Evolutionary conservation across 2,888 invertebrate genomes (phyloP).

Genomic region (Vesta saturnalis): DNA sequence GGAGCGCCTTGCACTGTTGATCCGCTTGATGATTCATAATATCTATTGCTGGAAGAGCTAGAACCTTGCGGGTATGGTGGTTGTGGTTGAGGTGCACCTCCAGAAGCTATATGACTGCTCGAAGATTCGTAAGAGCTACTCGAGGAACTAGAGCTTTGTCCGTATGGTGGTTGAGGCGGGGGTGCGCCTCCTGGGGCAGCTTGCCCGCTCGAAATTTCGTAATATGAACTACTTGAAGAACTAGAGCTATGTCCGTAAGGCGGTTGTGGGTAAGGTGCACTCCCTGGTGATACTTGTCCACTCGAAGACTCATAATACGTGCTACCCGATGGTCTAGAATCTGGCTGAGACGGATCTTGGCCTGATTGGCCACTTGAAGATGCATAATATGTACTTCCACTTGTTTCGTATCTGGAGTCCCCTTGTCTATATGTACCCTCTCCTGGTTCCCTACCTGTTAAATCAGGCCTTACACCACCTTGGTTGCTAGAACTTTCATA

Average conservation of each 20-base stretch:
- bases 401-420: neutral
- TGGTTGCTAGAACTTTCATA: neutral
- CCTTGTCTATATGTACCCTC: too few relatives aligned
- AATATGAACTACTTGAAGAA: neutral
- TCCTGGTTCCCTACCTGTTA: too few relatives aligned
- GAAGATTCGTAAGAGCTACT: neutral
- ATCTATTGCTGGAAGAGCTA: too few relatives aligned
- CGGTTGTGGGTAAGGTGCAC: neutral
- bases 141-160: neutral
- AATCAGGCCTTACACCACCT: too few relatives aligned
- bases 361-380: neutral
- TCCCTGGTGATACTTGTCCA: neutral
- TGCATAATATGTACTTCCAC: too few relatives aligned
- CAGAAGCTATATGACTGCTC: neutral
- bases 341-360: neutral
- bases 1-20: too few relatives aligned
- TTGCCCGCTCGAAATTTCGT: constrained; percentile 7
- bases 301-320: neutral
- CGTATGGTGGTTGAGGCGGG: neutral
- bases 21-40: too few relatives aligned
- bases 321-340: too few relatives aligned
- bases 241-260: neutral
- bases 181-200: neutral
- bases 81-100: neutral
- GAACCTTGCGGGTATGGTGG: too few relatives aligned